These are phyloP conservation scores for Drosophila rhopaloa DNA, from an alignment of 1,140 invertebrate genomes.

Conservation along the genomic window DNA sequence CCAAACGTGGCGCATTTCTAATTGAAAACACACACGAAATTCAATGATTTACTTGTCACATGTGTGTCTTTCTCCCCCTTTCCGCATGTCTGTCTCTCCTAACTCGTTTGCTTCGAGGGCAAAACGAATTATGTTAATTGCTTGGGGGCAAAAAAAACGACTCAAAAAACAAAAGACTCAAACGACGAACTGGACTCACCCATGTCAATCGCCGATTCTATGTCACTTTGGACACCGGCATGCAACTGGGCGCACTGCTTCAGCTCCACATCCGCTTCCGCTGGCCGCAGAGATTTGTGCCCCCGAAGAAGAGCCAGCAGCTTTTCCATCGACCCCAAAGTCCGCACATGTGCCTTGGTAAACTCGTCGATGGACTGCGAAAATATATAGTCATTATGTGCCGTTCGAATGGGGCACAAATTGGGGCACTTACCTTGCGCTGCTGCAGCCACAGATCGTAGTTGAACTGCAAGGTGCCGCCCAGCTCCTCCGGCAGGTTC, in stretches of 20 bases:
- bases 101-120: slow-evolving; percentile 44
- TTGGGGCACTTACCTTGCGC: slow-evolving; percentile 88
- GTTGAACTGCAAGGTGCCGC: slow-evolving; percentile 91
- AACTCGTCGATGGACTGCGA: slow-evolving; percentile 88
- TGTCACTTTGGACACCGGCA: slow-evolving; percentile 81
- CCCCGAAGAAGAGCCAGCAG: slow-evolving; percentile 85
- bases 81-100: slow-evolving; percentile 28
- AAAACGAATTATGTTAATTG: slow-evolving; percentile 72
- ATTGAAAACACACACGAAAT: slow-evolving; percentile 68
- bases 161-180: slow-evolving; percentile 63
- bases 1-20: slow-evolving; percentile 73
- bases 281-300: slow-evolving; percentile 83
- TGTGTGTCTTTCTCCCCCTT: slow-evolving; percentile 31
- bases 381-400: slow-evolving; percentile 3
- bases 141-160: slow-evolving; percentile 2
- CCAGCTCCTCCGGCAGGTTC: slow-evolving; percentile 92
- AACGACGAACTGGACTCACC: slow-evolving; percentile 75
- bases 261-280: slow-evolving; percentile 85
- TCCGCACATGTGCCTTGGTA: slow-evolving; percentile 85
- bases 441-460: slow-evolving; percentile 93
- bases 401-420: not conserved
- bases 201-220: slow-evolving; percentile 77
- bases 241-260: slow-evolving; percentile 85
- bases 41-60: slow-evolving; percentile 69
- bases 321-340: slow-evolving; percentile 86